These are phyloP conservation scores for Erethizon dorsatum DNA, from an alignment of 2,797 vertebrate species.

Conservation along the genomic window DNA sequence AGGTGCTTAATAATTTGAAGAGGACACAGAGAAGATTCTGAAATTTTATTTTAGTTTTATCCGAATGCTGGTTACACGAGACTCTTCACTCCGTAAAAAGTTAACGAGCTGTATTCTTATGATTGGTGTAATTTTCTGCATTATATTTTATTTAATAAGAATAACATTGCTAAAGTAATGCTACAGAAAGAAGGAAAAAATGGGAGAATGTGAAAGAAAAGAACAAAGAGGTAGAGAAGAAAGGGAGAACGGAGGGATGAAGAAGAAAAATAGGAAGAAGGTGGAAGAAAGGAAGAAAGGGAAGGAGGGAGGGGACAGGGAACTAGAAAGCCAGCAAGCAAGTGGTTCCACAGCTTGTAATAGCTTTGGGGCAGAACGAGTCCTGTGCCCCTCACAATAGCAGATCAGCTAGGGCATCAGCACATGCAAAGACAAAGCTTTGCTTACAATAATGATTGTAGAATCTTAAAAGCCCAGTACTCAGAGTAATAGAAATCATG, in stretches of 20 bases:
- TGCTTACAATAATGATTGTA: neutral
- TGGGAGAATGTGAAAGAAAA: neutral
- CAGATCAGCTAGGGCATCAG: neutral
- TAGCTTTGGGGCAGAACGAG: neutral
- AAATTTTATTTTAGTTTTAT: neutral
- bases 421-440: neutral
- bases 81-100: slow-evolving; percentile 18
- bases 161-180: neutral
- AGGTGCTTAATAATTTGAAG: neutral
- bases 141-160: neutral
- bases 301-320: slow-evolving; percentile 33
- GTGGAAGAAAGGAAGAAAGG: slow-evolving; percentile 64
- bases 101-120: neutral
- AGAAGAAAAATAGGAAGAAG: neutral
- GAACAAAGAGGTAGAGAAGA: neutral
- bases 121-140: neutral
- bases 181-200: neutral
- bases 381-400: neutral
- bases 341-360: neutral
- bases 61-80: neutral
- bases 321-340: slow-evolving; percentile 62
- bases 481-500: neutral
- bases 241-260: too few relatives aligned
- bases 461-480: neutral
- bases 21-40: neutral